Base-by-base conservation (phyloP, 53 echinoderm and acorn worm genomes). In the Antedon mediterranea region DNA sequence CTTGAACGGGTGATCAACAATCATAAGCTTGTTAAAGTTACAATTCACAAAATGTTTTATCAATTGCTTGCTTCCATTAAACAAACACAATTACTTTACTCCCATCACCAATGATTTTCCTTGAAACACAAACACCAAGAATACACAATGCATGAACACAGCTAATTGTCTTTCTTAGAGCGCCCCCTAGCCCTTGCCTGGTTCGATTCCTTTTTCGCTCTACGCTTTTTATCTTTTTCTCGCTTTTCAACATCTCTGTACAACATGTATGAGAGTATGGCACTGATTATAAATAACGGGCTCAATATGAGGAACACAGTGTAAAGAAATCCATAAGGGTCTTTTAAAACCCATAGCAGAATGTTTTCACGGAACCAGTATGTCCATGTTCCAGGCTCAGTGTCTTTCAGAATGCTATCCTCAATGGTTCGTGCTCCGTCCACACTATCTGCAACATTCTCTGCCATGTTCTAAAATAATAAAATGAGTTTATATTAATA, bases 221-320 rank as follows among this genome's bases (percentile, higher is more conserved):
- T 89, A 30, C 87, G 76, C 82, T 89, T 95, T 81, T 95, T 95
- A 42, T 95, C 91, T 83, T 95, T 95, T 29, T 95, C 97, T 79
- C 85, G 87, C 87, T 92, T 91, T 81, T 95, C 97, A 76, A 95
- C 92, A 85, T 95, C 97, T 81, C 88, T 91, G 77, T 87, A 83
- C 42, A 95, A 82, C 71, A 91, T 74, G 80, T 92, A 95, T 28
- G 97, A 91, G 42, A 91, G 79, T 71, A 95, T 87, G 28, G 88
- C 97, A 73, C 97, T 95, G 31, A 92, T 79, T 78, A 95, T 89
- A 86, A 95, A 95, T 14, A 95, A 84, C 5, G 97, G 97, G 31
- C 91, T 91, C 20, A 95, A 82, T 78, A 85, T 81, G 82, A 95
- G 87, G 34, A 95, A 89, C 71, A 95, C 82, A 31, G 88, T 83